Base-by-base conservation (phyloP, 2,797 vertebrate species). In the Columba guinea region DNA sequence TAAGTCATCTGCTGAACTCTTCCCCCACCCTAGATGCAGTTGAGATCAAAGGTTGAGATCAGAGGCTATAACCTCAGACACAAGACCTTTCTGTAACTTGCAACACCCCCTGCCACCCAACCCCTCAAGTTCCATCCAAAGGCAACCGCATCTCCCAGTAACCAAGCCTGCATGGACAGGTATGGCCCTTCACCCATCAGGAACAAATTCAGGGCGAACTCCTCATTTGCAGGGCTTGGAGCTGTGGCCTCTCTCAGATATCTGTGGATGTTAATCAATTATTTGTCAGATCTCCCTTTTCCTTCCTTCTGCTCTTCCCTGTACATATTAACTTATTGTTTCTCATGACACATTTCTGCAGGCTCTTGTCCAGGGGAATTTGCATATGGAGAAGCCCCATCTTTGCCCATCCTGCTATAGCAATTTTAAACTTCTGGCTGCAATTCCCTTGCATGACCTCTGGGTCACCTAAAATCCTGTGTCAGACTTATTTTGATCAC, bases 31-130 rank as follows among this genome's bases (percentile, higher is more conserved):
- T 28, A 91, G 53, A 44, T 23, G 27, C 49, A 78, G 77, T 41
- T 3, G n/a, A 73, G 95, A 63, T 12, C 95, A 94, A 96, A 95
- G 93, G 87, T 93, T 93, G 85, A 41, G 48, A 80, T 60, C 83
- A 64, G 73, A 68, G 32, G 67, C 65, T 86, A 37, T 30, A 14
- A 48, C 49, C 37, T 73, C 62, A 26, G 41, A 69, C 69, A 7
- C 39, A 37, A 80, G 60, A 51, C 24, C 37, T 28, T 73, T n/a
- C 69, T 48, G 34, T 49, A 23, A 77, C 65, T 65, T 27, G 4
- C 53, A 91, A 71, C 76, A 71, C 18, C 18, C 30, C 44, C 62
- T 56, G n/a, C 34, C 75, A 74, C 49, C 44, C 23, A 0, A 30
- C 24, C 44, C 49, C 68, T 63, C 44, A 26, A 22, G 9, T 52